These are phyloP conservation scores for Tipula unca DNA, from an alignment of 2,888 invertebrate species.

Conservation along the genomic window DNA sequence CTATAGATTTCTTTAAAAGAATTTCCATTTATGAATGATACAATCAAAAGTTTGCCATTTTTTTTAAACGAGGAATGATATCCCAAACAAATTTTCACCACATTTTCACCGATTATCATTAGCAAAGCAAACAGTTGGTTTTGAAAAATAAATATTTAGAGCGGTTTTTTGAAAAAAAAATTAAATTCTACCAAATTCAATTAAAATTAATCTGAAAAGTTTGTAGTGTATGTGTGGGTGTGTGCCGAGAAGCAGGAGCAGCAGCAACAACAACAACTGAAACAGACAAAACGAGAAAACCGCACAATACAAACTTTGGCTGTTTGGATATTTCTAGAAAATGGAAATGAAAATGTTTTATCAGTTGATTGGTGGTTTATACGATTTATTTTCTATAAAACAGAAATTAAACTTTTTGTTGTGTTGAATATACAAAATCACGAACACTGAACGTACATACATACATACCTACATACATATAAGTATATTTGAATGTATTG, in stretches of 20 bases:
- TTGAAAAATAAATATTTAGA: background rate
- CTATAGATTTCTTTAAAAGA: background rate
- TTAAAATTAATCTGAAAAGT: background rate
- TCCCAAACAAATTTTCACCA: background rate
- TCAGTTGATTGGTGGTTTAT: background rate
- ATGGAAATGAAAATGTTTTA: background rate
- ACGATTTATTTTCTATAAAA: background rate
- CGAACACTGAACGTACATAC: background rate
- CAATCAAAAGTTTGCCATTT: background rate
- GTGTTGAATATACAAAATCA: background rate
- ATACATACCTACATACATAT: no score
- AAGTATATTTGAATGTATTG: background rate
- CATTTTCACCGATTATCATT: background rate
- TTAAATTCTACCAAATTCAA: background rate
- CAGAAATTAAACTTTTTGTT: background rate
- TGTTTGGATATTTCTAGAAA: background rate
- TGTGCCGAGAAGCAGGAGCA: background rate
- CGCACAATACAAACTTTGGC: background rate
- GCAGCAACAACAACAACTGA: no score
- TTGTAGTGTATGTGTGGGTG: background rate
- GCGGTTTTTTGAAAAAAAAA: background rate
- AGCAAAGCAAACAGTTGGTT: background rate
- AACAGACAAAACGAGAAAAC: background rate
- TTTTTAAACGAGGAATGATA: background rate
- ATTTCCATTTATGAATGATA: no score